phyloP scores from a whole-genome alignment of 2,888 invertebrate genomes.

The Ophion costatus region DNA sequence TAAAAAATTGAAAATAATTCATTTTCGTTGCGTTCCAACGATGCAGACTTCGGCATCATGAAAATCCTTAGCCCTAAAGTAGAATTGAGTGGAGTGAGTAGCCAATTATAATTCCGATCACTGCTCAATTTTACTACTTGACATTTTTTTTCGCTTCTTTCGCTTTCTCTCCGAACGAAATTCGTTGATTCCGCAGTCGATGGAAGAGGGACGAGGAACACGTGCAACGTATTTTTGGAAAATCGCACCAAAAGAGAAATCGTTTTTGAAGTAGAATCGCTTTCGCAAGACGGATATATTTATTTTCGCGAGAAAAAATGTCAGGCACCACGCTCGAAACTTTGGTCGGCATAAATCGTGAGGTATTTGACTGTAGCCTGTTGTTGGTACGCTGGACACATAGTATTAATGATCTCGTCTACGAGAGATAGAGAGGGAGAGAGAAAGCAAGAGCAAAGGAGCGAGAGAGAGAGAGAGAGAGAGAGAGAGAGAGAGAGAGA shows the following conservation, averaged over 20 bases:
- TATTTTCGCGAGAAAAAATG: constrained; percentile 1
- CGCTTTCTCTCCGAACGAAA: neutral
- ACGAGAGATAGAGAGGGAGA: neutral
- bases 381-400: constrained; percentile 11
- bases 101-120: too few species aligned
- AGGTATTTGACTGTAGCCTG: neutral
- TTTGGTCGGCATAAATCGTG: neutral
- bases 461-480: neutral
- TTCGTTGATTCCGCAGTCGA: neutral
- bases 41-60: too few species aligned
- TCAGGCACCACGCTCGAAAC: neutral
- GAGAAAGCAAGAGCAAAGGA: too few species aligned
- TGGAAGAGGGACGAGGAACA: neutral
- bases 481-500: neutral
- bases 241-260: neutral
- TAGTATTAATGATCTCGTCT: neutral
- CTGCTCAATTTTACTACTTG: neutral
- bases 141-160: neutral
- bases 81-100: too few species aligned
- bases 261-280: neutral
- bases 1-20: too few species aligned
- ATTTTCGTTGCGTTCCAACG: too few species aligned
- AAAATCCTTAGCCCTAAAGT: too few species aligned
- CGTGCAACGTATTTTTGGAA: neutral
- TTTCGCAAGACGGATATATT: neutral